A percentile compares a stretch with the other conserved stretches of the same genome.
Evolutionary conservation across 2,888 invertebrate species (phyloP).

Genomic region (Nasonovia ribisnigri): DNA sequence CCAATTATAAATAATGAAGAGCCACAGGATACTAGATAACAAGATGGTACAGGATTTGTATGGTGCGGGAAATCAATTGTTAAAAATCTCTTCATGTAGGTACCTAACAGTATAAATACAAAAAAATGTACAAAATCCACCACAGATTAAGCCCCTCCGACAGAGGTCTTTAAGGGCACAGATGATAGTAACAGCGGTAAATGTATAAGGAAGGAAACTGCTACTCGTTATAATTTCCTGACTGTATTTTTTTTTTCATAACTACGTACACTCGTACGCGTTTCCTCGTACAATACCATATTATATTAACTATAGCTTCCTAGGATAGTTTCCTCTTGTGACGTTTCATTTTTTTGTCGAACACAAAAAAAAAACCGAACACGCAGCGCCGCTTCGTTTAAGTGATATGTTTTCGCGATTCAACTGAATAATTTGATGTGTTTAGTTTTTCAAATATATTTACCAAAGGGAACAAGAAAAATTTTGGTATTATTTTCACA

Average conservation of each 20-base stretch:
- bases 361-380: not conserved
- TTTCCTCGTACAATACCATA: not conserved
- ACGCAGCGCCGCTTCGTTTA: not conserved
- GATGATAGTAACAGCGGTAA: not conserved
- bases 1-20: constrained; percentile 59
- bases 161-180: not conserved
- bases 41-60: not conserved
- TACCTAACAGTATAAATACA: not conserved
- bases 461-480: not conserved
- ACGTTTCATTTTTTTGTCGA: not conserved
- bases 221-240: constrained; percentile 29
- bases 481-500: not conserved
- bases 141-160: not conserved
- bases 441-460: not conserved
- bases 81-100: not conserved
- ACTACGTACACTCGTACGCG: not conserved
- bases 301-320: not conserved
- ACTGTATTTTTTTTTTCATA: not conserved
- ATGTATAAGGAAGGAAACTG: constrained; percentile 36
- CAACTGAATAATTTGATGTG: not conserved
- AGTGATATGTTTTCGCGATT: not conserved
- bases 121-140: not conserved
- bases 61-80: constrained; percentile 52
- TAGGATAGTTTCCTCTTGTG: not conserved
- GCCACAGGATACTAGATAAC: constrained; percentile 53